Base-by-base conservation (phyloP, 2,797 vertebrate species). In the Dendrocincla fuliginosa region DNA sequence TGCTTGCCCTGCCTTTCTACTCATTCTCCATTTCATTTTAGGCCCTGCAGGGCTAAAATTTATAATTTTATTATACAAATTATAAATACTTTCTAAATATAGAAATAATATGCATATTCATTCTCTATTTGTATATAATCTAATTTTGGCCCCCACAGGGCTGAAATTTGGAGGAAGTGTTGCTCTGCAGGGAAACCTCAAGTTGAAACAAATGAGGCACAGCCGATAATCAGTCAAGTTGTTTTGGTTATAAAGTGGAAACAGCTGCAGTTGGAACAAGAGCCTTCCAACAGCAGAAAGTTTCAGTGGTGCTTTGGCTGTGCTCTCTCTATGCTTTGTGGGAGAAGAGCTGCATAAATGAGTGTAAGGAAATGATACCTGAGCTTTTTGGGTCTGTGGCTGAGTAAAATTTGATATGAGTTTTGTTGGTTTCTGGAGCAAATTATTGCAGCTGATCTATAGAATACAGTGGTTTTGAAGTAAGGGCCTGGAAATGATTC, bases 311-410 rank as follows among this genome's bases (percentile, higher is more conserved):
- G 8, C 3, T 46, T 76, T 2, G 3, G 39, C 6, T 47, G 0
- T 25, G 2, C 7, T 0, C 5, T 2, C 16, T 49, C n/a, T 23
- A 2, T 0, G 0, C 15, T 37, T 47, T 3, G 0, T 25, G 16
- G 44, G 20, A 19, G 56, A 46, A 52, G 41, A 56, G 5, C 7
- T 22, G 60, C 23, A 4, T 15, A 17, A 33, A 52, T 20, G 12
- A 42, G 6, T 10, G 5, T 18, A 5, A 39, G 14, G 5, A 27
- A 44, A 30, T 14, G 10, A 7, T 28, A 55, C 4, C 6, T n/a
- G 44, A 73, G 4, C 3, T 46, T 79, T 59, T 13, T 4, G 11
- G 16, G 16, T 39, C 11, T 64, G 35, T 25, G 16, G 9, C 7
- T 30, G 11, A 46, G 41, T 55, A 59, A 77, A 73, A 46, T 32